These are phyloP conservation scores for Cyanoderma ruficeps DNA, from an alignment of 2,113 vertebrate genomes.

Conservation along the genomic window DNA sequence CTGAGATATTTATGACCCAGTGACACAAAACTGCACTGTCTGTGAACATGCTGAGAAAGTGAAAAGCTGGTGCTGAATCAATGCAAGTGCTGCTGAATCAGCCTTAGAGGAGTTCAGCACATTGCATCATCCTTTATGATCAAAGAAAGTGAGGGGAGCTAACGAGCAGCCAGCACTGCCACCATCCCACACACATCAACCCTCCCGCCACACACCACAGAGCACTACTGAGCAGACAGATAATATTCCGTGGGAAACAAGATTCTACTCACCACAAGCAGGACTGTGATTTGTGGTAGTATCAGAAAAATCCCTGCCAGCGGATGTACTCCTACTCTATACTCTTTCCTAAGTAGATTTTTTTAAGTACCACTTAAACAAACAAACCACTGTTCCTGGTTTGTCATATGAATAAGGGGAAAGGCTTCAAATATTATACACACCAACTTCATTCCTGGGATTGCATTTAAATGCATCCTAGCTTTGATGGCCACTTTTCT, in stretches of 20 bases:
- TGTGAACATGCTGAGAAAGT: background rate
- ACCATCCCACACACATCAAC: background rate
- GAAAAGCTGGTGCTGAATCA: background rate
- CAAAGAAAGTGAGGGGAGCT: slow-evolving; percentile 33
- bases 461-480: background rate
- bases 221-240: slow-evolving; percentile 4
- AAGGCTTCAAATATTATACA: slow-evolving; percentile 11
- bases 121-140: slow-evolving; percentile 13
- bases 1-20: background rate
- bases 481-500: background rate
- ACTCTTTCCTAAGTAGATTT: background rate
- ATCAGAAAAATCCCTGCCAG: slow-evolving; percentile 1
- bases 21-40: background rate
- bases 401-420: background rate
- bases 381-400: background rate
- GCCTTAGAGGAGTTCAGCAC: background rate
- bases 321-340: background rate
- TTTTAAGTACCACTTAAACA: background rate
- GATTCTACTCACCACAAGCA: slow-evolving; percentile 30
- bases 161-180: background rate
- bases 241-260: slow-evolving; percentile 36
- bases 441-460: background rate
- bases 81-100: slow-evolving; percentile 20
- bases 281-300: slow-evolving; percentile 38
- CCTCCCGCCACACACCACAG: background rate